A percentile compares a stretch with the other conserved stretches of the same genome.
phyloP scores from a whole-genome alignment of 2,113 vertebrate genomes.

The Halcyon senegalensis region DNA sequence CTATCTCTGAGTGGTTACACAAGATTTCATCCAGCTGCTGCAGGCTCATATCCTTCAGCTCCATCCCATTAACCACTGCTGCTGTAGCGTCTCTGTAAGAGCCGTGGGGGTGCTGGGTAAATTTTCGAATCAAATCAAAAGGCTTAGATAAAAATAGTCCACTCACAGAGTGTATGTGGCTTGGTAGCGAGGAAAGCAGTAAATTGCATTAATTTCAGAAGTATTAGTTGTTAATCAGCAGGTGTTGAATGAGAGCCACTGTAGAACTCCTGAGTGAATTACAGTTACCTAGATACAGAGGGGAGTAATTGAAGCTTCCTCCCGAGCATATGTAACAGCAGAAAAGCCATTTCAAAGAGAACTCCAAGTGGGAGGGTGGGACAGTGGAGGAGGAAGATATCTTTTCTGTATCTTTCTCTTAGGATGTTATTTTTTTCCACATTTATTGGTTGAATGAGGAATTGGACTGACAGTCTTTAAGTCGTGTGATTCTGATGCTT shows the following conservation, averaged over 20 bases:
- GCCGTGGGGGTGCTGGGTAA: not conserved
- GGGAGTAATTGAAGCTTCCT: not conserved
- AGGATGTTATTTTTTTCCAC: not conserved
- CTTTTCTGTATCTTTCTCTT: not conserved
- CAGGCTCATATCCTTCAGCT: conserved; percentile 79
- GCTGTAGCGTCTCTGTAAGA: conserved; percentile 76
- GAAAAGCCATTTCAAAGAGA: not conserved
- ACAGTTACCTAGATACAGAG: not conserved
- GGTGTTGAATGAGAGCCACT: not conserved
- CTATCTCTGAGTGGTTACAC: conserved; percentile 74
- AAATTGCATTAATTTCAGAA: not conserved
- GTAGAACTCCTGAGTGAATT: not conserved
- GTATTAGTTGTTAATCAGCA: not conserved
- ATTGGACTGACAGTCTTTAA: not conserved
- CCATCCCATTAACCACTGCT: conserved; percentile 78
- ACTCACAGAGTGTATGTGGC: fast-evolving
- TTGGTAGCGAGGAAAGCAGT: not conserved
- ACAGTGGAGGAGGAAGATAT: not conserved
- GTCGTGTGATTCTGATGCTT: fast-evolving
- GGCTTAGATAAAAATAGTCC: not conserved
- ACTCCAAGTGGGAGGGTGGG: not conserved
- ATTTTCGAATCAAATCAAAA: not conserved
- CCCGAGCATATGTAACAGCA: not conserved
- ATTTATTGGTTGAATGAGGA: not conserved
- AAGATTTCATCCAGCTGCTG: conserved; percentile 78